Base-by-base conservation (phyloP, 1,140 invertebrate genomes). In the Centruroides vittatus region DNA sequence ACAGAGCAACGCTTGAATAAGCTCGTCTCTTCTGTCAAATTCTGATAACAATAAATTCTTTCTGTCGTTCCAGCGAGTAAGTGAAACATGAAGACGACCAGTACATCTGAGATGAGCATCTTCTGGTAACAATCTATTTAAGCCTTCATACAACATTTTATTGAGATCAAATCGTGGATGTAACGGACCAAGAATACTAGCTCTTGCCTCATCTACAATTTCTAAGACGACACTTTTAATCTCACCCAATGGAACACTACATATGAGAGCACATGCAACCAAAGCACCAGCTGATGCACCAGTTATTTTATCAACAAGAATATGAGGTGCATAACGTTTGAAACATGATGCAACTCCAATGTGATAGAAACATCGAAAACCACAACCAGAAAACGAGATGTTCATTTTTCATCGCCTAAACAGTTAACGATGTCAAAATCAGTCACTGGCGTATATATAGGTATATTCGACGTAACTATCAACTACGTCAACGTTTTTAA, bases 361-460 rank as follows among this genome's bases (percentile, higher is more conserved):
- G 77, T 99, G 95, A 76, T 99, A 99, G 71, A 99, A 95, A 63
- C 96, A 94, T 60, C 98, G 79, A 76, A 99, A 99, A 61, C 95
- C 95, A 79, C 95, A 98, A 61, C 94, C 94, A 71, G 95, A 92
- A 74, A 99, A 98, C 57, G 93, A 96, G 70, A 97, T 80, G 84
- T 95, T 95, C 67, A 77, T 73, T 55, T 67, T 73, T 13, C n/a
- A 23, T 23, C 23, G 23, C 23, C 41, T 41, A 6, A 41, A 41
- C 41, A 5, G 8, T 41, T 8, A 41, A 41, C 41, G 41, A 5
- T 41, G 41, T 8, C 41, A 3, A 6, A 41, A 0, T 41, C 41
- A 8, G 41, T 41, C 41, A 41, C 41, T 41, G 41, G 41, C 41
- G 41, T 41, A 41, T 41, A 41, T 41, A 41, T 41, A 1, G 5